Base-by-base conservation (phyloP, 2,888 invertebrate genomes). In the Limulus polyphemus region DNA sequence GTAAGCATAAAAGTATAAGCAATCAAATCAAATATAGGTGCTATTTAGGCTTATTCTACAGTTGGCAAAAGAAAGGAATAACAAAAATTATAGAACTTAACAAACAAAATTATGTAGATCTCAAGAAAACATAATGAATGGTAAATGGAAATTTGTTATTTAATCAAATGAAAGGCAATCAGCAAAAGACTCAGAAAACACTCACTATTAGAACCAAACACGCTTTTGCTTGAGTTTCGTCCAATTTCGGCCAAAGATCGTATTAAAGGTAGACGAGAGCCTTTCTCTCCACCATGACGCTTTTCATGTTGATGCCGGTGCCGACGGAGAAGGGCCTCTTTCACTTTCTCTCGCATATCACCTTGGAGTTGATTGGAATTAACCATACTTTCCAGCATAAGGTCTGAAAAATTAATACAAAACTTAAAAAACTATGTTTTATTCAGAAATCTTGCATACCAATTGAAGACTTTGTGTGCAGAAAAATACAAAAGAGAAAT, bases 201-300 rank as follows among this genome's bases (percentile, higher is more conserved):
- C 69, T 67, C 63, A 70, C 70, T 68, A 50, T 69, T 68, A 14
- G 70, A 70, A 14, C 69, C 69, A 57, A 72, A 87, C 90, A 88
- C 80, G 91, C 93, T 93, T 85, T 90, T 92, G 69, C 89, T 88
- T 13, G 93, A 88, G 77, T 92, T 94, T 68, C 87, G 83, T 69
- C 94, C 94, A 73, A 98, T 98, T 75, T 99, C 98, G 32, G 97
- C 93, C 71, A 98, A 80, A 10, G 95, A 95, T 65, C 98, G 81
- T 69, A 94, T 94, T 60, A 93, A 84, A 48, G 91, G 92, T 66
- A 95, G 80, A 69, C 88, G 82, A 47, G 87, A 85, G 81, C 86
- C 84, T 73, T 86, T 85, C 59, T 74, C 74, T 56, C 73, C 72
- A 65, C 82, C 82, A 63, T 74, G 72, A 72, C 81, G 82, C 69